phyloP scores from a whole-genome alignment of 2,113 vertebrate genomes.

The Mus pahari region DNA sequence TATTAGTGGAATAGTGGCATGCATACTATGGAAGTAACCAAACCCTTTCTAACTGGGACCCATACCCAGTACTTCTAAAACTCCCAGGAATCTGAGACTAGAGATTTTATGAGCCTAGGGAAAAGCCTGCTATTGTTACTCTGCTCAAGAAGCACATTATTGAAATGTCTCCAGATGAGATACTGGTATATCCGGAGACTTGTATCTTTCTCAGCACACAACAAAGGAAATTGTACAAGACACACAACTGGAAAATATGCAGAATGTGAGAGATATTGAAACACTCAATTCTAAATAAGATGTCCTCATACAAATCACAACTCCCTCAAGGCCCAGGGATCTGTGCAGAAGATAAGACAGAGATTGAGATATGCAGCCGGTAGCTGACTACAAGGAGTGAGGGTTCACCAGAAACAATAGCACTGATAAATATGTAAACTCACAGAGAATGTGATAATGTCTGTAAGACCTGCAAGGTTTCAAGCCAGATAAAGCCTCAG shows the following conservation, averaged over 20 bases:
- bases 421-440: background rate
- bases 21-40: background rate
- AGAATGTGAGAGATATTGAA: background rate
- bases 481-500: background rate
- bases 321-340: background rate
- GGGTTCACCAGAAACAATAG: background rate
- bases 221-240: background rate
- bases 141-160: background rate
- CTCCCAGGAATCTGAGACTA: background rate
- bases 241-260: background rate
- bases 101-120: too few species aligned
- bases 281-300: background rate
- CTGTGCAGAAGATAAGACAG: background rate
- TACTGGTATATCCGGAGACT: background rate
- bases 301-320: background rate
- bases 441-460: background rate
- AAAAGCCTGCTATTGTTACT: background rate
- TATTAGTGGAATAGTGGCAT: background rate
- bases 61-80: background rate
- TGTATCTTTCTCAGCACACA: background rate
- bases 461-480: too few species aligned
- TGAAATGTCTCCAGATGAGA: background rate
- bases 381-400: background rate
- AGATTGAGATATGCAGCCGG: background rate
- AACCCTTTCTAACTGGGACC: too few species aligned